Evolutionary conservation across 1,140 invertebrate species (phyloP).

Genomic region (Ips typographus): DNA sequence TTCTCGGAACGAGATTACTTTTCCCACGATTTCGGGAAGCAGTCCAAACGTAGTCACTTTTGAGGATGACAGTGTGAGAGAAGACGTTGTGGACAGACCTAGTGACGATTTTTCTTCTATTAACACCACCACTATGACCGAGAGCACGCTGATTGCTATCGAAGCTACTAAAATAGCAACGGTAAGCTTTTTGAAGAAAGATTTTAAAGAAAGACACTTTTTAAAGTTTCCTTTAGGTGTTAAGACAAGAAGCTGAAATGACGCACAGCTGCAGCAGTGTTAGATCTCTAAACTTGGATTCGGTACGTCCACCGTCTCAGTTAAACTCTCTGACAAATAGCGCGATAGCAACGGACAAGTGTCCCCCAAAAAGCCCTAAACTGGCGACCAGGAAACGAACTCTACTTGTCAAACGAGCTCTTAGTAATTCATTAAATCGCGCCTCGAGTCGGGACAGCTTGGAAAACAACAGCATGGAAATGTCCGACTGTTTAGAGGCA

Average conservation of each 20-base stretch:
- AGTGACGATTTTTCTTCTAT: slow-evolving; percentile 49
- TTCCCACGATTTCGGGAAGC: slow-evolving; percentile 75
- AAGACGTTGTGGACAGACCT: slow-evolving; percentile 39
- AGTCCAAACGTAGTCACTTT: slow-evolving; percentile 69
- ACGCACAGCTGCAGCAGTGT: slow-evolving; percentile 61
- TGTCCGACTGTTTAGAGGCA: slow-evolving; percentile 77
- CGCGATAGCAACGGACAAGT: slow-evolving; percentile 51
- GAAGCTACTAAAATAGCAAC: slow-evolving; percentile 73
- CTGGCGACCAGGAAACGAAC: slow-evolving; percentile 61
- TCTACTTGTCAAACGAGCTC: slow-evolving; percentile 67
- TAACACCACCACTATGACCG: slow-evolving; percentile 58
- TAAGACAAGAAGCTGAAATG: slow-evolving; percentile 63
- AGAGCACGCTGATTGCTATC: slow-evolving; percentile 68
- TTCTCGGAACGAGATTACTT: slow-evolving; percentile 72
- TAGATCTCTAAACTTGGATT: slow-evolving; percentile 67
- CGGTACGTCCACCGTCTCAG: slow-evolving; percentile 76
- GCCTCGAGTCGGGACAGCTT: slow-evolving; percentile 58
- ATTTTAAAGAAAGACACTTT: neutral
- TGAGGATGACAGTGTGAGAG: slow-evolving; percentile 53
- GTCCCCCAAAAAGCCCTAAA: slow-evolving; percentile 47
- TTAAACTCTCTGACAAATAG: slow-evolving; percentile 66
- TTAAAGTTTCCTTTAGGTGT: slow-evolving; percentile 43
- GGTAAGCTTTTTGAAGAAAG: slow-evolving; percentile 23
- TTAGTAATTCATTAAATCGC: slow-evolving; percentile 60
- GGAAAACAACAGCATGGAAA: slow-evolving; percentile 57